phyloP scores from a whole-genome alignment of 2,113 vertebrate genomes.

The Chionis minor region DNA sequence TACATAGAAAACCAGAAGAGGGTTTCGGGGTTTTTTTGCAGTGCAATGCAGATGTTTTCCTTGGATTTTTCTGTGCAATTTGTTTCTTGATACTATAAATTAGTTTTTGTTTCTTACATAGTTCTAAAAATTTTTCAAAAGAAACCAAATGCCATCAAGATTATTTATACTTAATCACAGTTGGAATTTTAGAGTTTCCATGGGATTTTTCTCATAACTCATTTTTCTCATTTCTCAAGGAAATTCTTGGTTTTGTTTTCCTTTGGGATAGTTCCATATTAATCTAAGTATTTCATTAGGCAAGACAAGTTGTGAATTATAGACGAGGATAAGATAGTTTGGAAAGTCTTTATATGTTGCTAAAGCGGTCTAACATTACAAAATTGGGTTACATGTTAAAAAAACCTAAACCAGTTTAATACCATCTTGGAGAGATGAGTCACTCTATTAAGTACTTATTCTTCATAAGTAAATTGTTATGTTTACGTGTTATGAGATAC shows the following conservation, averaged over 20 bases:
- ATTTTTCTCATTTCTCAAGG: too few relatives aligned
- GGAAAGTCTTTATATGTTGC: not conserved
- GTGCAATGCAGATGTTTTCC: not conserved
- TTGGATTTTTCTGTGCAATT: not conserved
- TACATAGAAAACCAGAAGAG: not conserved
- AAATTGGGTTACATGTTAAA: not conserved
- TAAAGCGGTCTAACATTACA: not conserved
- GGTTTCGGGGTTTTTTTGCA: not conserved
- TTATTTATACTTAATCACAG: fast-evolving
- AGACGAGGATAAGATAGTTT: not conserved
- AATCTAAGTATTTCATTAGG: not conserved
- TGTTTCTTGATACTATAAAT: not conserved
- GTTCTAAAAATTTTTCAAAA: not conserved
- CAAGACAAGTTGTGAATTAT: not conserved
- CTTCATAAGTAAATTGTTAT: not conserved
- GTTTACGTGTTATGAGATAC: fast-evolving
- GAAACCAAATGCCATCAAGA: not conserved
- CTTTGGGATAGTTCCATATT: not conserved
- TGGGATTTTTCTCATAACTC: not conserved
- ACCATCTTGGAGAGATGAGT: fast-evolving
- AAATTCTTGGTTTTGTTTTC: not conserved
- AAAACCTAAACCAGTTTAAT: not conserved
- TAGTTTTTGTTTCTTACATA: not conserved
- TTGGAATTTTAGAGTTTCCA: not conserved
- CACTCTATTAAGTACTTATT: not conserved